Base-by-base conservation (phyloP, 2,888 invertebrate genomes). In the Drosophila conformis region DNA sequence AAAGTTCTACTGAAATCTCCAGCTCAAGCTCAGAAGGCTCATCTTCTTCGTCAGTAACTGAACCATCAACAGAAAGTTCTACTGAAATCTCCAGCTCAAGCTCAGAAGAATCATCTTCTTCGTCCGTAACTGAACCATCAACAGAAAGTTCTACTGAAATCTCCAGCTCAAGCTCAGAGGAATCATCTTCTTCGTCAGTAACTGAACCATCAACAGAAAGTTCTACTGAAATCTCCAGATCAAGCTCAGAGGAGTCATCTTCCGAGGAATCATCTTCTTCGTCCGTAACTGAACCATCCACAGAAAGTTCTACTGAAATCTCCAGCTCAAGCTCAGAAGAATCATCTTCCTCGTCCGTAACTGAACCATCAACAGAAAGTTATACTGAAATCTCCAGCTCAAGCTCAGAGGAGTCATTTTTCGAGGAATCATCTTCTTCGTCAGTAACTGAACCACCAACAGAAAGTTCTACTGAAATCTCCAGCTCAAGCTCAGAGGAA, bases 91-190 rank as follows among this genome's bases (percentile, higher is more conserved):
- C 57, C 2, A 49, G 18, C 13, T 40, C 42, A 13, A 57, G 10
- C 42, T 11, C 42, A 3, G 42, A n/a, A 1, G 25, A 1, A 38
- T 62, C 40, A 13, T 51, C 64, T 33, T 40, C 58, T 58, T 57
- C 49, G 15, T 1, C 27, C 2, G 36, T 7, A 54, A 40, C 40
- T 1, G 48, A 42, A 7, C 5, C 29, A 13, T 35, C 67, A 18
- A 25, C 53, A n/a, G 64, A 53, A 21, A 51, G 21, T 27, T 65
- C 65, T 21, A 52, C 57, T 2, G 62, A 62, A 2, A 15, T 25
- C 6, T 46, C 27, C 10, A 38, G 21, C 31, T 52, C 57, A 2
- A 57, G 21, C n/a, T 46, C 58, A 2, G 58, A 58, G 1, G n/a
- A 1, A 2, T 53, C 48, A 4, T 33, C n/a, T 10, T 53, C 69